Evolutionary conservation across 2,888 invertebrate genomes (phyloP), one percentile per base, ranked within the genome.

Genomic region (Clitarchus hookeri): DNA sequence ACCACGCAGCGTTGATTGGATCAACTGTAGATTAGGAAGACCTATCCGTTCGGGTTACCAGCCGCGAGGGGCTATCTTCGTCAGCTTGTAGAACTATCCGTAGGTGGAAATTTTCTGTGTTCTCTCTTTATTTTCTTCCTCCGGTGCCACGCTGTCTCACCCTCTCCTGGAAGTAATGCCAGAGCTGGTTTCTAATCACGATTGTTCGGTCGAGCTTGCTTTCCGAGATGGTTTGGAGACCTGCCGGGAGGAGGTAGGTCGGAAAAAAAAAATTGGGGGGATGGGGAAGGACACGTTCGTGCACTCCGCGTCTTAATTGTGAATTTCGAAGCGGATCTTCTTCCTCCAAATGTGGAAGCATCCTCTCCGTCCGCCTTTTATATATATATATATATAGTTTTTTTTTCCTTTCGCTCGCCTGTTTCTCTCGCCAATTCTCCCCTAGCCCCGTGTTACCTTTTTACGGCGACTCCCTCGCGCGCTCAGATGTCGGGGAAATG

Each of bases 401-500:
- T 65, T 65, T 53, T 19, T 65, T 65, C 16, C 65, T 65, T 19
- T 19, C 65, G 12, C 65, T 65, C 65, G 19, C 16, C n/a, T 16
- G 19, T 65, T 65, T 65, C n/a, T 65, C 65, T 65, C n/a, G 65
- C 65, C 65, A 23, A 65, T 65, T 23, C 23, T 23, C 8, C 65
- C 65, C n/a, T 65, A 0, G 23, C 65, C n/a, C 19, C n/a, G 65
- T 65, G n/a, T 65, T 48, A 8, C 16, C n/a, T 65, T 65, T 65
- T 65, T n/a, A 65, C 65, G 1, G 65, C 65, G 65, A 65, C 19
- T 65, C n/a, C n/a, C 65, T n/a, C 65, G 23, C 53, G 53, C 65
- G 65, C n/a, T 65, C 65, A 65, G 65, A 65, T 65, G 65, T 65
- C 65, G n/a, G 65, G 36, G 65, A 65, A 65, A 65, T 65, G 65